Evolutionary conservation across 2,888 invertebrate species (phyloP), one percentile per base, ranked within the genome.

Genomic region (Tetheella fluctuosa): DNA sequence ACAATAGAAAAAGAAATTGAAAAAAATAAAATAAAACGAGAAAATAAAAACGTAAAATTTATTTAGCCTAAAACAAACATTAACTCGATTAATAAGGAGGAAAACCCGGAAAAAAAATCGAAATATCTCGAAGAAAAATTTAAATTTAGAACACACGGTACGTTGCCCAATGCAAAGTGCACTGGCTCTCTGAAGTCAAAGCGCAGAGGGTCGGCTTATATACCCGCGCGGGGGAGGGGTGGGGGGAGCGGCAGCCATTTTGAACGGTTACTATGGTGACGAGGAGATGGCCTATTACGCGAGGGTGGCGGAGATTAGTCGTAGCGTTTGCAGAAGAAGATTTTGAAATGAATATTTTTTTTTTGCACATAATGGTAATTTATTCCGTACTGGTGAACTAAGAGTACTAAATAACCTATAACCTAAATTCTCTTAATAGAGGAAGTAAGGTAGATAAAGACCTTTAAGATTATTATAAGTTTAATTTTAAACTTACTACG

Each of bases 221-320:
- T 91, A 91, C 81, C 68, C 75, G 71, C 65, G 71, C 69, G 76
- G 76, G 82, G 77, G 70, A 72, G 76, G 80, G 73, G 81, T 72
- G 81, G 83, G 84, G 83, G 82, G 77, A 66, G 61, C 69, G 76
- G 79, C 92, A 83, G 92, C 92, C 92, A 92, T 92, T 89, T 93
- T 92, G 88, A 73, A 75, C 77, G 76, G 91, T 92, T 81, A 69
- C 88, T 74, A 91, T 90, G 71, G 90, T 70, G 73, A 92, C 89
- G 79, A 86, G 91, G 92, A 93, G 92, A 93, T 92, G 92, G 92
- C 91, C 92, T 92, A 93, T 93, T 93, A 93, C 85, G 84, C 84
- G 85, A 89, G 91, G 91, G 91, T 90, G 91, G 91, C 77, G 87
- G 84, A 92, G 92, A 92, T 93, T 91, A 93, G 88, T 83, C 64